Evolutionary conservation across 2,888 invertebrate genomes (phyloP).

Genomic region (Aleiodes testaceus): DNA sequence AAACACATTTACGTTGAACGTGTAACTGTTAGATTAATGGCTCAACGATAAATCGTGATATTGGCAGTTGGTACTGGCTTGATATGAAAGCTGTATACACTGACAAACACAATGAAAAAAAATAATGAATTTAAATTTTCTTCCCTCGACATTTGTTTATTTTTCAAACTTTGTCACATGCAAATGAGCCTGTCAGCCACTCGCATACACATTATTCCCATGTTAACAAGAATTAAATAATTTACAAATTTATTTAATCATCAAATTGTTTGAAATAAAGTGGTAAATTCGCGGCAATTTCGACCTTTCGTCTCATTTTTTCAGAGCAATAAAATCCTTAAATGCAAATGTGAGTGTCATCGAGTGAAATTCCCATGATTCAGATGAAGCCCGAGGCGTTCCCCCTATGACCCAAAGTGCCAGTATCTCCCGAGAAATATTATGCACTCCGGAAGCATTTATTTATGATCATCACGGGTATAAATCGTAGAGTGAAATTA

Average conservation of each 20-base stretch:
- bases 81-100: slow-evolving; percentile 27
- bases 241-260: too few relatives aligned
- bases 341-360: slow-evolving; percentile 20
- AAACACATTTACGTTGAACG: slow-evolving; percentile 50
- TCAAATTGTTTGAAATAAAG: too few relatives aligned
- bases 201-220: too few relatives aligned
- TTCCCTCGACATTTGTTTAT: too few relatives aligned
- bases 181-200: too few relatives aligned
- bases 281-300: too few relatives aligned
- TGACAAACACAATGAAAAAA: background rate
- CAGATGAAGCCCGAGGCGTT: slow-evolving; percentile 11
- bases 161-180: too few relatives aligned
- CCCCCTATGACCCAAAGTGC: slow-evolving; percentile 2
- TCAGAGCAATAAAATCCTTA: too few relatives aligned
- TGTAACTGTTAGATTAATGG: slow-evolving; percentile 51
- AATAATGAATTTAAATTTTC: too few relatives aligned
- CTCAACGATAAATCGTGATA: slow-evolving; percentile 50
- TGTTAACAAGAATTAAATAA: too few relatives aligned
- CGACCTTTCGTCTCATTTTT: too few relatives aligned
- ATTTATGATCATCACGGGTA: slow-evolving; percentile 32
- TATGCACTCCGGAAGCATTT: slow-evolving; percentile 33
- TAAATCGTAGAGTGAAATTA: slow-evolving; percentile 31
- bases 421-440: slow-evolving; percentile 8
- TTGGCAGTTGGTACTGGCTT: slow-evolving; percentile 46
- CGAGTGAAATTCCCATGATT: slow-evolving; percentile 15